These are phyloP conservation scores for Theristus sp. DNA, from an alignment of 2,888 invertebrate genomes.

Conservation along the genomic window DNA sequence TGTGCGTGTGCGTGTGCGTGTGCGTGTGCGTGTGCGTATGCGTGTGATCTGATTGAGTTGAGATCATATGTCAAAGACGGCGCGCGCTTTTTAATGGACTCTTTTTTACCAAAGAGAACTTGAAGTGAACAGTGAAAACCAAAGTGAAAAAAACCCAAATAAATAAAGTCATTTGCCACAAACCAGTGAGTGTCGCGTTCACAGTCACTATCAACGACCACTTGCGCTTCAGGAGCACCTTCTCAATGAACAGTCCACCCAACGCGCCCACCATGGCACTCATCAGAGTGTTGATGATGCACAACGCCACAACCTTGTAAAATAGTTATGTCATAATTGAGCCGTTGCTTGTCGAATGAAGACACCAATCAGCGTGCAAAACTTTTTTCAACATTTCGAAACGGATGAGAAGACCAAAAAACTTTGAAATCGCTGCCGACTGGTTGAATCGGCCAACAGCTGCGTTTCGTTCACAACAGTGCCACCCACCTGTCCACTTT, in stretches of 20 bases:
- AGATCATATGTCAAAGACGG: too few species aligned
- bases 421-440: too few species aligned
- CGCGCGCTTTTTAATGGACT: too few species aligned
- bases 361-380: too few species aligned
- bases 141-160: neutral
- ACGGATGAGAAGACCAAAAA: too few species aligned
- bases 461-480: too few species aligned
- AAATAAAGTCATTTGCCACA: too few species aligned
- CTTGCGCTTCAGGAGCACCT: constrained; percentile 13
- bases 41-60: too few species aligned
- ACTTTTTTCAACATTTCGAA: too few species aligned
- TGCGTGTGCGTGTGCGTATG: too few species aligned
- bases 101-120: neutral
- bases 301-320: constrained; percentile 17
- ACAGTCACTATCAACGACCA: constrained; percentile 34
- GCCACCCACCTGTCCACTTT: constrained; percentile 25
- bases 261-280: constrained; percentile 33
- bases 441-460: too few species aligned
- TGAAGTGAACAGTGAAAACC: neutral
- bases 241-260: constrained; percentile 25
- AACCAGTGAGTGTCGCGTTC: constrained; percentile 36
- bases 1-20: too few species aligned
- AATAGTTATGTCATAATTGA: neutral
- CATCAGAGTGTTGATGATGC: constrained; percentile 35
- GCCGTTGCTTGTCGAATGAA: neutral